A percentile compares a stretch with the other conserved stretches of the same genome.
These are phyloP conservation scores for Mesocentrotus franciscanus DNA, from an alignment of 53 echinoderm and acorn worm genomes.

Conservation along the genomic window DNA sequence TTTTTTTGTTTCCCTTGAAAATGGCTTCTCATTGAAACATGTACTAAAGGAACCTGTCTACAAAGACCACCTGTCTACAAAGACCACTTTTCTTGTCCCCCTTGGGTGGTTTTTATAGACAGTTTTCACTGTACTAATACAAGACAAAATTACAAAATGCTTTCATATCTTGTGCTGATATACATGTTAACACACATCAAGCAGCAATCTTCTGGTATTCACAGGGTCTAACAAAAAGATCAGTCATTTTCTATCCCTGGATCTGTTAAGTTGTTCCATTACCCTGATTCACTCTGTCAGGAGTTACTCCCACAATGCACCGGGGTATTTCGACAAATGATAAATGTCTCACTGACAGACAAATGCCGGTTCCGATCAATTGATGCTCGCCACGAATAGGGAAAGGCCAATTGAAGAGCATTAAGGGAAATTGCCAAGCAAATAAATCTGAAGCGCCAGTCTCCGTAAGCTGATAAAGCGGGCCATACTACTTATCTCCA, in stretches of 20 bases:
- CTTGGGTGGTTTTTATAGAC: too few relatives aligned
- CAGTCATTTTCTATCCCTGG: neutral
- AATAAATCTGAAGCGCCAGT: conserved; percentile 32
- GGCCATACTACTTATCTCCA: neutral
- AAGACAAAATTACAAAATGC: neutral
- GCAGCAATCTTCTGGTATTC: neutral
- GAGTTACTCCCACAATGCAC: conserved; percentile 4
- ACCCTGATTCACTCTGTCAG: conserved; percentile 17
- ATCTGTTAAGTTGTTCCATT: neutral
- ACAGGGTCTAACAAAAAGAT: neutral
- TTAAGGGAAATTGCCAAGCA: conserved; percentile 9
- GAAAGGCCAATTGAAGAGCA: conserved; percentile 42
- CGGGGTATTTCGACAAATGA: neutral
- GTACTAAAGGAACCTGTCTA: too few relatives aligned
- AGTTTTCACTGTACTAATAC: too few relatives aligned
- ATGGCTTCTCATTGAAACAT: too few relatives aligned
- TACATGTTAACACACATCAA: neutral
- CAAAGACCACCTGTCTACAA: too few relatives aligned
- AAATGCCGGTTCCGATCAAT: conserved; percentile 7
- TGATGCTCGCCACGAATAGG: neutral
- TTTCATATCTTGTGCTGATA: neutral
- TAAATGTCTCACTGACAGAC: conserved; percentile 16
- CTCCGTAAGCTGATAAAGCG: neutral
- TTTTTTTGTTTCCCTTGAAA: too few relatives aligned
- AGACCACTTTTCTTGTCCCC: too few relatives aligned